phyloP scores from a whole-genome alignment of 92 coral and sea anemone genomes.

The Parazoanthus atlanticus region DNA sequence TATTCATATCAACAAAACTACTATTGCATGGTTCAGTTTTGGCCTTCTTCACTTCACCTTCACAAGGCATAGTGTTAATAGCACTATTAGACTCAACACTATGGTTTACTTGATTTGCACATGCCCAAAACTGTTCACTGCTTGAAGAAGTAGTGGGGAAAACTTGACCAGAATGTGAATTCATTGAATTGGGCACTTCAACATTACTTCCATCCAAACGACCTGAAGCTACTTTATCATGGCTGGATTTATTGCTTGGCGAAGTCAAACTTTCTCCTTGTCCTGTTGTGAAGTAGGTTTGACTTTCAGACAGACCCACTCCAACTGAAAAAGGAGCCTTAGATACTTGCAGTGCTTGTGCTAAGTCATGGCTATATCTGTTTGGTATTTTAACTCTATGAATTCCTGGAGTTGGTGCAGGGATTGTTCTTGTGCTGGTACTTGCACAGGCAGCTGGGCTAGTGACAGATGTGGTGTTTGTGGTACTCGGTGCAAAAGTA shows the following conservation, averaged over 20 bases:
- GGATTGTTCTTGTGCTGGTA: background rate
- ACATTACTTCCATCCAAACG: background rate
- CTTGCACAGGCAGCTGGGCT: background rate
- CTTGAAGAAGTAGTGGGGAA: background rate
- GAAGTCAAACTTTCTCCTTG: background rate
- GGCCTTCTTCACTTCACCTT: background rate
- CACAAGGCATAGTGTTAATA: background rate
- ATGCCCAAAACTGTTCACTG: background rate
- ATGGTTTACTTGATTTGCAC: background rate
- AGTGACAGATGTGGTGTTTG: background rate
- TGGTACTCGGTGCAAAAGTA: background rate
- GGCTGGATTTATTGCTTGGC: background rate
- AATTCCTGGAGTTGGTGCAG: conserved; percentile 39
- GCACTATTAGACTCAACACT: background rate
- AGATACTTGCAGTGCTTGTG: background rate
- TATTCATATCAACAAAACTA: background rate
- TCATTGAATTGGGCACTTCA: background rate
- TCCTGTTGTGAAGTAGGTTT: background rate
- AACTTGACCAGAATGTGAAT: background rate
- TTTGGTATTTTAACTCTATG: conserved; percentile 37
- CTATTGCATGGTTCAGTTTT: background rate
- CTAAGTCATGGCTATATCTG: background rate
- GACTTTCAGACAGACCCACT: conserved; percentile 16
- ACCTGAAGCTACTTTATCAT: background rate
- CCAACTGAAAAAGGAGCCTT: conserved; percentile 6